These are phyloP conservation scores for Nowickia ferox DNA, from an alignment of 2,888 invertebrate species.

Conservation along the genomic window DNA sequence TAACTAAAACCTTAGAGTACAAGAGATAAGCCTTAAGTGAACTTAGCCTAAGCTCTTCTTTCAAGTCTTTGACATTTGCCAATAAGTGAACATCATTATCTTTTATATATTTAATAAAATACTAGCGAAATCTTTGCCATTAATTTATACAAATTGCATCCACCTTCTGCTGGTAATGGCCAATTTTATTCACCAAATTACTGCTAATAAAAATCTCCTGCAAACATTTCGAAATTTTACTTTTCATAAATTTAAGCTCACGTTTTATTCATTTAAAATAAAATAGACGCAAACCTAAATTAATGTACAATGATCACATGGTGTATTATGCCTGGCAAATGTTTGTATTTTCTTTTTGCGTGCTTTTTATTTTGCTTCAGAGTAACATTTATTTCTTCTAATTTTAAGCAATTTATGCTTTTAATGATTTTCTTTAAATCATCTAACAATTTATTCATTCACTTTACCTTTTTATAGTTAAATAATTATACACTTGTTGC, in stretches of 20 bases:
- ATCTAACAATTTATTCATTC: slow-evolving; percentile 68
- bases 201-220: neutral
- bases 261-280: neutral
- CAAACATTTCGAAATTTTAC: slow-evolving; percentile 4
- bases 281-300: too few species aligned
- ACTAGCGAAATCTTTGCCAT: neutral
- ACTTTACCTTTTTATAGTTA: slow-evolving; percentile 60
- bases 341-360: neutral
- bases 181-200: slow-evolving; percentile 35
- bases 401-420: slow-evolving; percentile 68
- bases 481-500: slow-evolving; percentile 71
- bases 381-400: slow-evolving; percentile 59
- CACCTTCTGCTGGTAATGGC: slow-evolving; percentile 15
- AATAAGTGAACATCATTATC: neutral
- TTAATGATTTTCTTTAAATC: slow-evolving; percentile 71
- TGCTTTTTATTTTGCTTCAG: slow-evolving; percentile 12
- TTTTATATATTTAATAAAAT: too few species aligned
- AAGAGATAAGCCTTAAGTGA: too few species aligned
- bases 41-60: too few species aligned
- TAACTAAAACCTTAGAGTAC: too few species aligned
- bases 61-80: neutral
- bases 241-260: neutral
- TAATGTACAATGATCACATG: slow-evolving; percentile 5
- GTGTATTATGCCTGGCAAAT: neutral
- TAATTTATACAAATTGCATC: slow-evolving; percentile 11